Conservation (phyloP, 2,797 vertebrate genomes). For the Rhinogobio ventralis region DNA sequence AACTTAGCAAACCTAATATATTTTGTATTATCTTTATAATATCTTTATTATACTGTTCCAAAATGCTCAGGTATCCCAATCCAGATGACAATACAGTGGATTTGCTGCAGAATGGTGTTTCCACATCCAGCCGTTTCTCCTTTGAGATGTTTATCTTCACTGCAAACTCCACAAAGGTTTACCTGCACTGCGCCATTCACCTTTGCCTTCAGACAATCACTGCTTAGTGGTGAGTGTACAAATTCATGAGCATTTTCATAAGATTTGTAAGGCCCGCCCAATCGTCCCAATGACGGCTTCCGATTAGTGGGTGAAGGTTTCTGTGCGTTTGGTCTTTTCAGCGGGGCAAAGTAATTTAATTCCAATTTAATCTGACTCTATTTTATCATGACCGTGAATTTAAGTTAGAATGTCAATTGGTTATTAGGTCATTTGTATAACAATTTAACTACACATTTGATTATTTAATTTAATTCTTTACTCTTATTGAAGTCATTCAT, state of each 20-base stretch:
- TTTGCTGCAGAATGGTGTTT: constrained; percentile 39
- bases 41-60: background rate
- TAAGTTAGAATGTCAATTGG: too few species aligned
- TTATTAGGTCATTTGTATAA: too few species aligned
- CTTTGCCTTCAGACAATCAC: constrained; percentile 31
- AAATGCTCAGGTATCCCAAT: constrained; percentile 50
- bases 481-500: too few species aligned
- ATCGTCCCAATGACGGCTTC: too few species aligned
- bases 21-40: background rate
- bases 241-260: background rate
- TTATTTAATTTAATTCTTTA: too few species aligned
- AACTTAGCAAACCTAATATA: background rate
- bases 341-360: too few species aligned
- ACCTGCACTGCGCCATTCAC: constrained; percentile 52
- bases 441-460: too few species aligned
- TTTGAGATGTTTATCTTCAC: constrained; percentile 56
- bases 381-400: too few species aligned
- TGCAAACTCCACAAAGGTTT: constrained; percentile 16
- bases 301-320: too few species aligned
- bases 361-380: too few species aligned
- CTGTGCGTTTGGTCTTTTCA: too few species aligned
- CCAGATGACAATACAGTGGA: constrained; percentile 47
- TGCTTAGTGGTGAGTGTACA: constrained; percentile 43
- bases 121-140: constrained; percentile 44
- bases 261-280: too few species aligned